A percentile compares a stretch with the other conserved stretches of the same genome.
These are phyloP conservation scores for Schizopygopsis pylzovi DNA, from an alignment of 2,797 vertebrate genomes.

Conservation along the genomic window DNA sequence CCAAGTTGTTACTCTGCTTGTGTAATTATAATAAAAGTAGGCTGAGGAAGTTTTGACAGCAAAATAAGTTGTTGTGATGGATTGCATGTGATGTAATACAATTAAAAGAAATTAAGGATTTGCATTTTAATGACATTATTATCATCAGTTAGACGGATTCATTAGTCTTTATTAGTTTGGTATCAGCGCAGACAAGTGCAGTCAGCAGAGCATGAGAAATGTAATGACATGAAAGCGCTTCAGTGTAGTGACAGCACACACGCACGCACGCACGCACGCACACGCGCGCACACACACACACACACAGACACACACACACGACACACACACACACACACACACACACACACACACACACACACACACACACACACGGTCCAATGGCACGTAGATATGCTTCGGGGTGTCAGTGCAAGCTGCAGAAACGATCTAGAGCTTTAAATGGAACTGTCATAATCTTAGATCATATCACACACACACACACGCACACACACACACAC, in stretches of 20 bases:
- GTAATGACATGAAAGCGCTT: slow-evolving; percentile 69
- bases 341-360: too few relatives aligned
- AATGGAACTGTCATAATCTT: too few relatives aligned
- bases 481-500: too few relatives aligned
- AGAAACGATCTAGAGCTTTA: too few relatives aligned
- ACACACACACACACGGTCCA: too few relatives aligned
- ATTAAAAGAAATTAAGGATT: slow-evolving; percentile 94
- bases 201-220: slow-evolving; percentile 76
- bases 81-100: slow-evolving; percentile 90
- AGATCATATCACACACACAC: too few relatives aligned
- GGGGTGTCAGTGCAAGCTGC: too few relatives aligned
- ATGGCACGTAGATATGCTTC: too few relatives aligned
- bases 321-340: slow-evolving; percentile 22
- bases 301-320: slow-evolving; percentile 21
- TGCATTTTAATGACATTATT: slow-evolving; percentile 99
- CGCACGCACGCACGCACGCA: background rate
- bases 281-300: too few relatives aligned
- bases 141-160: slow-evolving; percentile 90
- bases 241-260: slow-evolving; percentile 7
- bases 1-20: slow-evolving; percentile 46
- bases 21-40: slow-evolving; percentile 29
- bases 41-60: slow-evolving; percentile 50
- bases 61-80: slow-evolving; percentile 77
- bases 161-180: slow-evolving; percentile 96
- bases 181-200: slow-evolving; percentile 79